A percentile compares a stretch with the other conserved stretches of the same genome.
Evolutionary conservation across 37 sponge, comb jelly and placozoan genomes (phyloP).

Genomic region (Halichondria panicea): DNA sequence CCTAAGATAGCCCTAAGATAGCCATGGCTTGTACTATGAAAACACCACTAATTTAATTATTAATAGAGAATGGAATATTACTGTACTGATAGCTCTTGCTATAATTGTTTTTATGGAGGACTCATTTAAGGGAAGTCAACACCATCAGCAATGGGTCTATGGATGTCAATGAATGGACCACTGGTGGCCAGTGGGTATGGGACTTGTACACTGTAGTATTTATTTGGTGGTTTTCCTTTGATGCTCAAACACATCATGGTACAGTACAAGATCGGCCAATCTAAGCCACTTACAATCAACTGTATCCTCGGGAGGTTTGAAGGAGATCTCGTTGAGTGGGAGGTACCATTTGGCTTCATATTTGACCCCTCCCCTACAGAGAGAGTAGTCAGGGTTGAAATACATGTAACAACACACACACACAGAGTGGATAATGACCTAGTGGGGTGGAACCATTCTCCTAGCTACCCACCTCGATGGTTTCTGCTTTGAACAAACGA

Average conservation of each 20-base stretch:
- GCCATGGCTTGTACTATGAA: too few species aligned
- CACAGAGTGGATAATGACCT: background rate
- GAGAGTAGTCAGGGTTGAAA: background rate
- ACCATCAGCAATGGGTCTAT: too few species aligned
- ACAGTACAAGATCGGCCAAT: background rate
- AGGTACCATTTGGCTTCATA: slow-evolving; percentile 87
- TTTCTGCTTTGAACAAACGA: slow-evolving; percentile 85
- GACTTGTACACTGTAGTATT: too few species aligned
- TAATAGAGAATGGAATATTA: too few species aligned
- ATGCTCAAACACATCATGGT: background rate
- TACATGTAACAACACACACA: background rate
- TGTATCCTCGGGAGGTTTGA: slow-evolving; percentile 49
- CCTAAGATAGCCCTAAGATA: too few species aligned
- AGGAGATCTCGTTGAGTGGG: slow-evolving; percentile 63
- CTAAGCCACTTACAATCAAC: slow-evolving; percentile 10
- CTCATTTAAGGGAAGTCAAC: too few species aligned
- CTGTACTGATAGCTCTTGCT: too few species aligned
- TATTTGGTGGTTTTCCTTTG: too few species aligned
- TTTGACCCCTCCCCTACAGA: slow-evolving; percentile 54
- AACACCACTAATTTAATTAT: too few species aligned
- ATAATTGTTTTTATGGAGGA: too few species aligned
- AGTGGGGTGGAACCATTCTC: background rate
- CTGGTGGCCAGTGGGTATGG: too few species aligned
- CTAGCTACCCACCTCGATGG: slow-evolving; percentile 41
- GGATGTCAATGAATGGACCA: too few species aligned